Conservation (phyloP, 2,113 vertebrate genomes). For the Choloepus hoffmanni region DNA sequence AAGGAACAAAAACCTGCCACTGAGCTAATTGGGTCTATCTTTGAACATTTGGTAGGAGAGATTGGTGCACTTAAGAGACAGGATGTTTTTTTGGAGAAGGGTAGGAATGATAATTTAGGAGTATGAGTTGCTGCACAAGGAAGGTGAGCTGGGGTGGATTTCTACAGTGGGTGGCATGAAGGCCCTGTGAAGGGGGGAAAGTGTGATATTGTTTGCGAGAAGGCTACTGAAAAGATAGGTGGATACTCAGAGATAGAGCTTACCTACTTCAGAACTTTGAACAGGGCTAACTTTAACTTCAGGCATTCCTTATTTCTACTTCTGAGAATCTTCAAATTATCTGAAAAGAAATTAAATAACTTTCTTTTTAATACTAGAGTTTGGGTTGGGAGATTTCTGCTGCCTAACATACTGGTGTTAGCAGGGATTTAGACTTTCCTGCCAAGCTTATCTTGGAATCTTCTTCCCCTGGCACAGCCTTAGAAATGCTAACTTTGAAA, state of each 20-base stretch:
- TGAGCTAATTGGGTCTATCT: background rate
- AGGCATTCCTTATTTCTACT: slow-evolving; percentile 44
- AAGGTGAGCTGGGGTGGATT: background rate
- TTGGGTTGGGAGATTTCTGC: slow-evolving; percentile 23
- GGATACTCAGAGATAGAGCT: background rate
- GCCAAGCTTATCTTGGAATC: slow-evolving; percentile 68
- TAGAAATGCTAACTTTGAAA: slow-evolving; percentile 73
- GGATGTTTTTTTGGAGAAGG: background rate
- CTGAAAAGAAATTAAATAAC: slow-evolving; percentile 1
- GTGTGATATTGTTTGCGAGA: background rate
- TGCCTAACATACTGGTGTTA: slow-evolving; percentile 52
- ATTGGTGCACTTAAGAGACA: background rate
- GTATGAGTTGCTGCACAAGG: background rate
- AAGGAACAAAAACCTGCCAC: background rate
- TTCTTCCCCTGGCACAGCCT: background rate
- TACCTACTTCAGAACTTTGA: slow-evolving; percentile 24
- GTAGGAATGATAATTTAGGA: background rate
- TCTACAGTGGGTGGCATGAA: background rate
- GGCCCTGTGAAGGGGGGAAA: background rate
- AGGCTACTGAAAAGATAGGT: background rate
- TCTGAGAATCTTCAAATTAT: slow-evolving; percentile 46
- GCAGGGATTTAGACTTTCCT: slow-evolving; percentile 50
- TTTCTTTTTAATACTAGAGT: slow-evolving; percentile 30
- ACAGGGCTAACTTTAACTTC: background rate
- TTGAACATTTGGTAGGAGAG: background rate